Evolutionary conservation across 1,140 invertebrate species (phyloP).

Genomic region (Drosophila tani): DNA sequence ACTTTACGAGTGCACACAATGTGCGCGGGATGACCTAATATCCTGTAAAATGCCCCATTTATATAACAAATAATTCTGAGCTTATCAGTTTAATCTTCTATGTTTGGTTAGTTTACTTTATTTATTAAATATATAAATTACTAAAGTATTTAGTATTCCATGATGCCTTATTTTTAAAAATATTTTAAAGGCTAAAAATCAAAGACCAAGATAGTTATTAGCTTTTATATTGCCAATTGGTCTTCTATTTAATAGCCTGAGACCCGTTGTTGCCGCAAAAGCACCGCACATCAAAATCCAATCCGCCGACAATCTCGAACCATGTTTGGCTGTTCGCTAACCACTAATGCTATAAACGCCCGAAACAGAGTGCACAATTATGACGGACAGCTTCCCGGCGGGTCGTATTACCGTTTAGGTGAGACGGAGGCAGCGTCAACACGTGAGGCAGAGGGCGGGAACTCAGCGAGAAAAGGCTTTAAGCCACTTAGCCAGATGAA

Average conservation of each 20-base stretch:
- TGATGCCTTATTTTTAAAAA: no score
- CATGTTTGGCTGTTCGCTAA: constrained; percentile 27
- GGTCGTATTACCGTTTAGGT: not conserved
- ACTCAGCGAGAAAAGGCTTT: constrained; percentile 55
- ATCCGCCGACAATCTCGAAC: constrained; percentile 7
- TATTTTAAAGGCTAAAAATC: no score
- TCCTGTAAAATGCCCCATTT: no score
- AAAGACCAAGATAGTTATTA: not conserved
- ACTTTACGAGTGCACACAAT: no score
- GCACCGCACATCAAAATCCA: not conserved
- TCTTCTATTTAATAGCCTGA: not conserved
- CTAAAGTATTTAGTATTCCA: no score
- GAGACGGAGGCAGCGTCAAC: not conserved
- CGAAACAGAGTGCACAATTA: constrained; percentile 71
- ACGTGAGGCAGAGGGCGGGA: no score
- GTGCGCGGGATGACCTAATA: no score
- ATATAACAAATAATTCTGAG: no score
- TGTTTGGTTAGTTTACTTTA: no score
- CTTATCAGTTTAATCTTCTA: no score
- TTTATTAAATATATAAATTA: no score
- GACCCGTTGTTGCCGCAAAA: not conserved
- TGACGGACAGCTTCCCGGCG: constrained; percentile 60
- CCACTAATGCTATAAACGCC: constrained; percentile 72
- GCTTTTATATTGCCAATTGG: not conserved
- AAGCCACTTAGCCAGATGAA: constrained; percentile 77